phyloP scores from a whole-genome alignment of 2,888 invertebrate genomes.

The Andrena bicolor region DNA sequence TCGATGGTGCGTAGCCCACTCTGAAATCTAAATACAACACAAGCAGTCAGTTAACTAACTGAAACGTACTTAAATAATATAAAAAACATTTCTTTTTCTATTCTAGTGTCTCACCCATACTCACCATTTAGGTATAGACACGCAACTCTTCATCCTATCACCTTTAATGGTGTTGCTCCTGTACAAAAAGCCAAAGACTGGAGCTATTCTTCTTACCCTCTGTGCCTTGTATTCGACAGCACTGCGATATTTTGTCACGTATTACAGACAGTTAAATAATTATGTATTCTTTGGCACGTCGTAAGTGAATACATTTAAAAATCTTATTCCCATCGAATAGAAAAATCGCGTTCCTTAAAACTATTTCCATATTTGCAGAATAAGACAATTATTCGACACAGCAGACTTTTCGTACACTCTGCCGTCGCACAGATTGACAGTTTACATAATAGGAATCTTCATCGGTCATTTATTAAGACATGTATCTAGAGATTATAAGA shows the following conservation, averaged over 20 bases:
- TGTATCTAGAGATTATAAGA: conserved; percentile 82
- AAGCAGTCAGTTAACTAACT: neutral
- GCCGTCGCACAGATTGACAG: conserved; percentile 89
- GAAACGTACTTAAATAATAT: neutral
- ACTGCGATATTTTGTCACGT: conserved; percentile 88
- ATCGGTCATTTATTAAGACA: conserved; percentile 87
- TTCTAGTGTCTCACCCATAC: conserved; percentile 89
- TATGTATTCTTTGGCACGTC: conserved; percentile 90
- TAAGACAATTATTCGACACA: conserved; percentile 89
- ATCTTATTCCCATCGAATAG: neutral
- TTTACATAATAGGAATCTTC: conserved; percentile 89
- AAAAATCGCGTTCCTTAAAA: neutral
- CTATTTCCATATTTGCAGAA: conserved; percentile 84
- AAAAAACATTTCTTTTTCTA: neutral
- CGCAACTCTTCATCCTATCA: conserved; percentile 88
- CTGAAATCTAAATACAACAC: neutral
- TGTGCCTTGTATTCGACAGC: conserved; percentile 87
- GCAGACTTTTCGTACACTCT: conserved; percentile 90
- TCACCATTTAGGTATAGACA: conserved; percentile 90
- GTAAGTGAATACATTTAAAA: conserved; percentile 85
- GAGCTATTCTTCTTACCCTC: conserved; percentile 84
- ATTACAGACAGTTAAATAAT: conserved; percentile 87
- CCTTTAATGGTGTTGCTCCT: conserved; percentile 87
- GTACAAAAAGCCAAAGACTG: conserved; percentile 88
- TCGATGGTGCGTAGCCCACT: conserved; percentile 87